A percentile compares a stretch with the other conserved stretches of the same genome.
Conservation (phyloP, 2,888 invertebrate genomes). For the Hirtodrosophila alboralis region DNA sequence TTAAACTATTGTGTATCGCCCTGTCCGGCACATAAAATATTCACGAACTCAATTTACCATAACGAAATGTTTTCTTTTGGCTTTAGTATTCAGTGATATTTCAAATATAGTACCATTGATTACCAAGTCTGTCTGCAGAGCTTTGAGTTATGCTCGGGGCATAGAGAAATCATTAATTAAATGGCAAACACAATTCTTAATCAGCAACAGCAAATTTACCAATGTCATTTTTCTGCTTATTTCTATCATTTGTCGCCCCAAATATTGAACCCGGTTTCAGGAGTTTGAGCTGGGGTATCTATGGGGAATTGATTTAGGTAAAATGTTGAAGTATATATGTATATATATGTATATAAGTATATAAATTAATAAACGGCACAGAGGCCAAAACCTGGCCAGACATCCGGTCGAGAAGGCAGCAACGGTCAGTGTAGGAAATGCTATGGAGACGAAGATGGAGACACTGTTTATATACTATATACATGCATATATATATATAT, state of each 20-base stretch:
- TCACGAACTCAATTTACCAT: conserved; percentile 67
- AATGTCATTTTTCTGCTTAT: conserved; percentile 43
- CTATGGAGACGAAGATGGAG: conserved; percentile 24
- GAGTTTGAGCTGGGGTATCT: conserved; percentile 3
- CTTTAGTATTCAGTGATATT: neutral
- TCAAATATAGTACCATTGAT: conserved; percentile 27
- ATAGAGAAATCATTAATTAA: conserved; percentile 63
- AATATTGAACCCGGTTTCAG: conserved; percentile 3
- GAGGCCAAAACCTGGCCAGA: conserved; percentile 25
- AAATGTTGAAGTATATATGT: neutral
- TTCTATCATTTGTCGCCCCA: conserved; percentile 46
- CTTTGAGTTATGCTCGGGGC: conserved; percentile 58
- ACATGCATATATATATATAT: conserved; percentile 3
- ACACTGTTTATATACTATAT: conserved; percentile 6
- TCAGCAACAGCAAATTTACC: conserved; percentile 23
- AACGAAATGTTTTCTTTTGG: conserved; percentile 41
- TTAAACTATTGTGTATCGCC: conserved; percentile 57
- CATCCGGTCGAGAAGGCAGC: conserved; percentile 41
- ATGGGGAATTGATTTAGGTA: conserved; percentile 16
- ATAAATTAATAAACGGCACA: conserved; percentile 21
- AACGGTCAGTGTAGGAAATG: conserved; percentile 8
- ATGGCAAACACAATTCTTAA: conserved; percentile 20
- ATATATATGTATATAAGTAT: conserved; percentile 4
- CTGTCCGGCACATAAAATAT: conserved; percentile 61
- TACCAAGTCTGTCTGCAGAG: conserved; percentile 6